These are phyloP conservation scores for Stenodema calcarata DNA, from an alignment of 2,888 invertebrate genomes.

Conservation along the genomic window DNA sequence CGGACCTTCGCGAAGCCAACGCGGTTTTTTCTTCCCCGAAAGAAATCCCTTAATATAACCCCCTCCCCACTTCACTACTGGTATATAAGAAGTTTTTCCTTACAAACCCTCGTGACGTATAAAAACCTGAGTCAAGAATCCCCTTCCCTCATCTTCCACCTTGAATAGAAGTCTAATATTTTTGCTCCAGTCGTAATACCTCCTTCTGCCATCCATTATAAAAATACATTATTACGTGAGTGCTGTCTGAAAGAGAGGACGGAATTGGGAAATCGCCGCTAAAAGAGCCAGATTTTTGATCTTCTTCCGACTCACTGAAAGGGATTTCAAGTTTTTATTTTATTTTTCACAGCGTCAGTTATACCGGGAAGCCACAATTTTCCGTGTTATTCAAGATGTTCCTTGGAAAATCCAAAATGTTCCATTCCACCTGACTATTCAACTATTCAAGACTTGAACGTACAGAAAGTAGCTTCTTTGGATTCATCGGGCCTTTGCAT, in stretches of 20 bases:
- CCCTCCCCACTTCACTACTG: not conserved
- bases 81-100: not conserved
- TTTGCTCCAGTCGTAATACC: not conserved
- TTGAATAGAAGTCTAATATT: not conserved
- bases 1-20: not conserved
- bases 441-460: not conserved
- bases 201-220: not conserved
- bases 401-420: not conserved
- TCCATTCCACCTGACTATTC: not conserved
- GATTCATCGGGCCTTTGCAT: too few species aligned
- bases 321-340: not conserved
- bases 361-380: not conserved
- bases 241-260: not conserved
- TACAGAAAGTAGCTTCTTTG: not conserved
- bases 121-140: not conserved
- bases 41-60: not conserved
- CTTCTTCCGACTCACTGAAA: not conserved
- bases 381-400: not conserved
- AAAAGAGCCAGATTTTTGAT: not conserved
- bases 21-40: not conserved
- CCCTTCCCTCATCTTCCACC: not conserved
- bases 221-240: not conserved
- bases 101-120: not conserved
- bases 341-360: not conserved
- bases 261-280: not conserved